These are phyloP conservation scores for Cherax destructor DNA, from an alignment of 1,140 invertebrate genomes.

Conservation along the genomic window DNA sequence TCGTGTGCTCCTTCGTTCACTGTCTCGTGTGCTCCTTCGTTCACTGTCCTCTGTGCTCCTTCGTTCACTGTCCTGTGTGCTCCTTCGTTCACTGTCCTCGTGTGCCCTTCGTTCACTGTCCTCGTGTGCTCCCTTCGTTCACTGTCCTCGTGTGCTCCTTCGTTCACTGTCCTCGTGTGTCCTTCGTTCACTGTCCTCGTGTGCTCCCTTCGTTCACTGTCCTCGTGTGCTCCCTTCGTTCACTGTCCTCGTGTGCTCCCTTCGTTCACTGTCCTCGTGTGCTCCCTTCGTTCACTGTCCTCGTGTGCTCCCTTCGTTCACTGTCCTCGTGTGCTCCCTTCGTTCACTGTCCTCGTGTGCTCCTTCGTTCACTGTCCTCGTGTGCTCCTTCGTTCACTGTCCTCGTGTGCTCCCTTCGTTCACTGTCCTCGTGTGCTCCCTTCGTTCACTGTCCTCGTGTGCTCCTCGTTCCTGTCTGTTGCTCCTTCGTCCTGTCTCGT, in stretches of 20 bases:
- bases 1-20: too few relatives aligned
- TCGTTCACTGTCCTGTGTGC: background rate
- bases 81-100: background rate
- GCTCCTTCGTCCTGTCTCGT: too few relatives aligned
- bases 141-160: too few relatives aligned
- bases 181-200: background rate
- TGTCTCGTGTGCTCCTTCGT: background rate
- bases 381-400: background rate
- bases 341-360: too few relatives aligned
- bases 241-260: too few relatives aligned
- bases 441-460: background rate
- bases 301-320: too few relatives aligned
- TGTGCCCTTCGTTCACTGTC: conserved; percentile 10
- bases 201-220: conserved; percentile 18
- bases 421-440: background rate
- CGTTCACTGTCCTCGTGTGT: background rate
- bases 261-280: conserved; percentile 4
- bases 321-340: background rate
- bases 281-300: background rate
- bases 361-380: conserved; percentile 3
- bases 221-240: background rate
- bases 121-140: background rate
- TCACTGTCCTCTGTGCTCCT: too few relatives aligned
- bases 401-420: too few relatives aligned
- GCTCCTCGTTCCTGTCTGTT: background rate